Evolutionary conservation across 2,797 vertebrate species (phyloP).

Genomic region (Poeciliopsis presidionis): DNA sequence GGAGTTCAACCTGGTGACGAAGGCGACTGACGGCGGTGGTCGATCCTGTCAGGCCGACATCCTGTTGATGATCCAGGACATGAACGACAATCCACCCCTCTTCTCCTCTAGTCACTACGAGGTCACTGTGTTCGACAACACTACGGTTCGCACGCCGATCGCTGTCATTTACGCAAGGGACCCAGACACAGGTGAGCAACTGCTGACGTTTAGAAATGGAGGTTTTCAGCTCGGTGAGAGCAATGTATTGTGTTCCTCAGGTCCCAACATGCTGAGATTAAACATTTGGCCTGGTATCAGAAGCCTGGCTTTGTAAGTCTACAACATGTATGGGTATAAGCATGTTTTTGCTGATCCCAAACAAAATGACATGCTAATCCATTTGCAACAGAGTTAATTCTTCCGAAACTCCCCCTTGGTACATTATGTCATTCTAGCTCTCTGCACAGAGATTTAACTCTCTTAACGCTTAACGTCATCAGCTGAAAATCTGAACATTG

Average conservation of each 20-base stretch:
- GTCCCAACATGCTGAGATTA: constrained; percentile 33
- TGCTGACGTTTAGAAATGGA: background rate
- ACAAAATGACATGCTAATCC: constrained; percentile 31
- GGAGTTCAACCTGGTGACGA: constrained; percentile 86
- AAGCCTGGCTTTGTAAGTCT: constrained; percentile 24
- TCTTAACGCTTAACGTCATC: constrained; percentile 1
- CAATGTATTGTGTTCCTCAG: constrained; percentile 6
- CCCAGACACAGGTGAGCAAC: constrained; percentile 87
- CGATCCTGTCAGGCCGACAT: constrained; percentile 92
- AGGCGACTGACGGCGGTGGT: constrained; percentile 93
- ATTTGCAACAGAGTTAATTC: constrained; percentile 11
- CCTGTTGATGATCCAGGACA: constrained; percentile 85
- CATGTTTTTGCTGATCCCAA: constrained; percentile 12
- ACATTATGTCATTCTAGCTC: constrained; percentile 14
- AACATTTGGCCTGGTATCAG: constrained; percentile 8
- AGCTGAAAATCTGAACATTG: background rate
- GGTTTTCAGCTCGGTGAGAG: background rate
- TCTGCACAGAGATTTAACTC: background rate
- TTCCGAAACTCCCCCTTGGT: constrained; percentile 31
- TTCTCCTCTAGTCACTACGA: constrained; percentile 91
- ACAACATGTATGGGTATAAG: background rate
- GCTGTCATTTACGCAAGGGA: constrained; percentile 92
- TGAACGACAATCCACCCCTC: constrained; percentile 90
- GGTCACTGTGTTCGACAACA: constrained; percentile 95
- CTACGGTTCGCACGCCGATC: constrained; percentile 90